phyloP scores from a whole-genome alignment of 2,888 invertebrate species.

The Atherix ibis region DNA sequence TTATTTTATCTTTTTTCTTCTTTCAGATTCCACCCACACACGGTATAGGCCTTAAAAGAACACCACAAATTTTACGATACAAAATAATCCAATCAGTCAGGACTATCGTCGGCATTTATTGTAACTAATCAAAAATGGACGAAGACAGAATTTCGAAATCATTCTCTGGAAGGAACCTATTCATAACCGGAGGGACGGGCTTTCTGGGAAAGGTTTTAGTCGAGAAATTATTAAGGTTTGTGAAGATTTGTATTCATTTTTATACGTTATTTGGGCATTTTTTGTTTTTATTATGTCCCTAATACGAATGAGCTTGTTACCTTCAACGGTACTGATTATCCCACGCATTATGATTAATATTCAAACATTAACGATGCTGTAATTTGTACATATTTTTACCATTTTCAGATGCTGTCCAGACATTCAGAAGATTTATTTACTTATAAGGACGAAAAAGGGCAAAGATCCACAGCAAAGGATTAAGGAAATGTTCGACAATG shows the following conservation, averaged over 20 bases:
- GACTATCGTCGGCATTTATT: too few relatives aligned
- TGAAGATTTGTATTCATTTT: conserved; percentile 5
- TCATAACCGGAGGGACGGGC: conserved; percentile 33
- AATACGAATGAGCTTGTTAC: too few relatives aligned
- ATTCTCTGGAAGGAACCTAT: conserved; percentile 25
- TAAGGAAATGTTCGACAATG: conserved; percentile 64
- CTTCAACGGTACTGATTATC: too few relatives aligned
- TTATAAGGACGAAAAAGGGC: conserved; percentile 74
- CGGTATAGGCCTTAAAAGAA: too few relatives aligned
- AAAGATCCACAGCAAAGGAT: conserved; percentile 59
- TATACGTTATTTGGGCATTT: background rate
- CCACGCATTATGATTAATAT: too few relatives aligned
- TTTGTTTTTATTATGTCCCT: too few relatives aligned
- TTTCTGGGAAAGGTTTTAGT: conserved; percentile 32
- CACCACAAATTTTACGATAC: too few relatives aligned
- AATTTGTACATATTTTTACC: background rate
- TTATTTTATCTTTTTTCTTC: too few relatives aligned
- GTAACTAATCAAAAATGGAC: conserved; percentile 16
- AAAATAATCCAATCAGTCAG: too few relatives aligned
- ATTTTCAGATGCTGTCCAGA: conserved; percentile 49
- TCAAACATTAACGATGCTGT: background rate
- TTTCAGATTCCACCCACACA: too few relatives aligned
- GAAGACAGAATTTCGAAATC: conserved; percentile 28
- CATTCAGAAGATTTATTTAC: conserved; percentile 59
- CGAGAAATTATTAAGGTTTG: conserved; percentile 30